Evolutionary conservation across 2,888 invertebrate genomes (phyloP).

Genomic region (Xylophagus ater): DNA sequence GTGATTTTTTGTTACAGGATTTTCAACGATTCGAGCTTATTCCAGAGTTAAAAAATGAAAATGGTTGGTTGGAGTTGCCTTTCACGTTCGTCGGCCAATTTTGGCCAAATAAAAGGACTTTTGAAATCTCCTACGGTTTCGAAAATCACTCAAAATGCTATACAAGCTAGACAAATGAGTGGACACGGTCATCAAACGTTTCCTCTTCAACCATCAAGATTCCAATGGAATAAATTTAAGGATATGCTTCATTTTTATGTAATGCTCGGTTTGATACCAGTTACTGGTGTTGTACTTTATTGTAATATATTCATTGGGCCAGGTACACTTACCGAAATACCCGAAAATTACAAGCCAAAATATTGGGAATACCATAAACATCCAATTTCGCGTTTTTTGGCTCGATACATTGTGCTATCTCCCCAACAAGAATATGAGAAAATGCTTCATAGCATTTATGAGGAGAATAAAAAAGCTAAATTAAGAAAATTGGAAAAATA

Average conservation of each 20-base stretch:
- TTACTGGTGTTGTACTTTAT: slow-evolving; percentile 47
- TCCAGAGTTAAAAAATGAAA: slow-evolving; percentile 33
- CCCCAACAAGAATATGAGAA: slow-evolving; percentile 83
- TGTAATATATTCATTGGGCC: slow-evolving; percentile 76
- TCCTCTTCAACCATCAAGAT: slow-evolving; percentile 55
- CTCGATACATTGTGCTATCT: slow-evolving; percentile 50
- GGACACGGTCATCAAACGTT: slow-evolving; percentile 52
- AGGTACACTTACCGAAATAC: slow-evolving; percentile 66
- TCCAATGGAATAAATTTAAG: slow-evolving; percentile 78
- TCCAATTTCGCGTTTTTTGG: slow-evolving; percentile 59
- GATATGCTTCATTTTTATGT: slow-evolving; percentile 69
- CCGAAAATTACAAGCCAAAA: slow-evolving; percentile 73
- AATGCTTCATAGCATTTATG: slow-evolving; percentile 54
- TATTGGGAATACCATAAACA: slow-evolving; percentile 78
- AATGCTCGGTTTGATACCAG: slow-evolving; percentile 65
- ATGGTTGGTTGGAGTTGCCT: slow-evolving; percentile 61
- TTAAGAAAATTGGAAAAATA: slow-evolving; percentile 50
- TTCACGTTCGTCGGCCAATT: slow-evolving; percentile 32
- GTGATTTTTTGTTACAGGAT: no score
- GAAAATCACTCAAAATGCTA: slow-evolving; percentile 26
- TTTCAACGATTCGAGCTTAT: no score
- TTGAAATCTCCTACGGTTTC: slow-evolving; percentile 25
- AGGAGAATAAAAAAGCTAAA: slow-evolving; percentile 53
- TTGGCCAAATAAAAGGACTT: slow-evolving; percentile 34
- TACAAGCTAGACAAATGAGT: slow-evolving; percentile 43